Percentiles rank a stretch among this genome's conserved stretches.
These are phyloP conservation scores for Cyphomyrus discorhynchus DNA, from an alignment of 2,113 vertebrate species.

Conservation along the genomic window DNA sequence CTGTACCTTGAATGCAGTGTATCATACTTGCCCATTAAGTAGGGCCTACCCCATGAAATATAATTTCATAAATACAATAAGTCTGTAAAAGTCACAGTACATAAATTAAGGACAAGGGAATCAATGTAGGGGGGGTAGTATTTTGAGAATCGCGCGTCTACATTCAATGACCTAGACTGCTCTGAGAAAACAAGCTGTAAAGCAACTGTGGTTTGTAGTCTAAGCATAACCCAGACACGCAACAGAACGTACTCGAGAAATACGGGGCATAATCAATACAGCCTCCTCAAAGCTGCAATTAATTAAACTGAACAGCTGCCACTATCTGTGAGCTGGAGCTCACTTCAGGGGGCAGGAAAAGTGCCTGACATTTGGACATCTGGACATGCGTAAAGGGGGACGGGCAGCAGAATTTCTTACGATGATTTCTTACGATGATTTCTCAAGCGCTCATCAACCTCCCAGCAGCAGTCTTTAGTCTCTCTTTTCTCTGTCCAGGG, in stretches of 20 bases:
- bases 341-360: background rate
- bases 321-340: background rate
- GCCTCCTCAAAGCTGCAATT: background rate
- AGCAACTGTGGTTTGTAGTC: background rate
- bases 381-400: background rate
- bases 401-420: background rate
- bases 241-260: background rate
- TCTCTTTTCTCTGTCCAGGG: slow-evolving; percentile 58
- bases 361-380: background rate
- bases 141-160: background rate
- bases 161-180: background rate
- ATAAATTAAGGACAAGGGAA: background rate
- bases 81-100: background rate
- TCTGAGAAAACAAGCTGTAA: background rate
- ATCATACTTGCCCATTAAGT: background rate
- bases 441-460: background rate
- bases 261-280: background rate
- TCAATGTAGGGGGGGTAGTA: background rate
- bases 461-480: slow-evolving; percentile 45
- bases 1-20: background rate
- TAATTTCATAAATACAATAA: background rate
- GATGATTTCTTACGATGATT: background rate
- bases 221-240: background rate
- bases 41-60: background rate
- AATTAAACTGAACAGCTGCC: background rate